phyloP scores from a whole-genome alignment of 92 coral and sea anemone species.

The Pocillopora meandrina region DNA sequence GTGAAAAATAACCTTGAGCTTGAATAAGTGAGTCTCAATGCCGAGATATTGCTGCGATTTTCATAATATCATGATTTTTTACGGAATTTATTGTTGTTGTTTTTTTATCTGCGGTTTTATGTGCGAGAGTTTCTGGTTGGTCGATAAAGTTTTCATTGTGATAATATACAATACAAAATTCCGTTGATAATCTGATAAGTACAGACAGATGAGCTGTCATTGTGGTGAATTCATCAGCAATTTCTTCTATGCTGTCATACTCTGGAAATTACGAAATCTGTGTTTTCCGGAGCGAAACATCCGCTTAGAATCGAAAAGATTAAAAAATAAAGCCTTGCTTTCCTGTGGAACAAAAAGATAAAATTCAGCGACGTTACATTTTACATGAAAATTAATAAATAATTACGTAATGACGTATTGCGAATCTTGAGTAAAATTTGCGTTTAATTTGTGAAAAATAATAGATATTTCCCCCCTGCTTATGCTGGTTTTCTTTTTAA shows the following conservation, averaged over 20 bases:
- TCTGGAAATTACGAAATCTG: too few relatives aligned
- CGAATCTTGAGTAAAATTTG: too few relatives aligned
- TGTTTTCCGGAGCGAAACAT: neutral
- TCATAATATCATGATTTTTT: neutral
- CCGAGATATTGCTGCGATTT: neutral
- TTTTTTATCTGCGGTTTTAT: neutral
- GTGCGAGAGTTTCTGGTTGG: neutral
- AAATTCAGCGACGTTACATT: neutral
- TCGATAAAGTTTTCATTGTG: neutral
- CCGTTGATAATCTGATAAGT: conserved; percentile 6
- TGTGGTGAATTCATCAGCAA: neutral
- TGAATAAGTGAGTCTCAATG: neutral
- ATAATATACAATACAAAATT: neutral
- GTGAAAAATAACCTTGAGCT: neutral
- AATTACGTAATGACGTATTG: neutral
- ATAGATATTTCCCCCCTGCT: too few relatives aligned
- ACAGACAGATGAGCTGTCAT: neutral
- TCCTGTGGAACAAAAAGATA: neutral
- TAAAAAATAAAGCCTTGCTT: neutral
- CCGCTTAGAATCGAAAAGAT: neutral
- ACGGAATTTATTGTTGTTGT: neutral
- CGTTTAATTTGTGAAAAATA: too few relatives aligned
- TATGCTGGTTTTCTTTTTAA: too few relatives aligned
- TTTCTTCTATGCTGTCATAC: neutral
- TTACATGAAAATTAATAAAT: neutral